Evolutionary conservation across 1,140 invertebrate genomes (phyloP), one percentile per base, ranked within the genome.

Genomic region (Halesus radiatus): DNA sequence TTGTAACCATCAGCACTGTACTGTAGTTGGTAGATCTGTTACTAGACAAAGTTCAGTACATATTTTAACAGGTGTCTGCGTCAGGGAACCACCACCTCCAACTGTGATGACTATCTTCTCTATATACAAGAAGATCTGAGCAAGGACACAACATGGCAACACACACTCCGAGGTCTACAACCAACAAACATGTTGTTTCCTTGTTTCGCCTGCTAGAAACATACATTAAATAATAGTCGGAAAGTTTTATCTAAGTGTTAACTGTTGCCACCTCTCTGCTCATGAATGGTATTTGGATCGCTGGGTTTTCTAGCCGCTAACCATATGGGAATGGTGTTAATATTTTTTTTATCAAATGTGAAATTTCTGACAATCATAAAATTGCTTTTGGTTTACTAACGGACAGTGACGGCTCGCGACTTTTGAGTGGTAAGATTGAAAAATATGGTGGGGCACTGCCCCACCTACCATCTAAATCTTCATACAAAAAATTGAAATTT

Each of bases 271-370:
- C 18, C 20, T 56, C 56, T 60, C 18, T 60, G 68, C 77, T 82
- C 81, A 53, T 79, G 81, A 45, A 76, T 79, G 81, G 81, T 76
- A 18, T 79, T 82, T 82, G 81, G 81, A 79, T 82, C 3, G 18
- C 56, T 22, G 56, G 10, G 56, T 45, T 45, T 3, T 60, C 8
- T 2, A 60, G 18, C 18, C 20, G 1, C 23, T 60, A 6, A 6
- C 56, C 8, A 1, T 45, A 45, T 45, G 23, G 20, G 8, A 20
- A 20, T 60, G 18, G 8, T 60, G 56, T 60, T 20, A 22, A 60
- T 13, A 22, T 60, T 18, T 13, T 58, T 16, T 22, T 60, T 23
- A 13, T 23, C 4, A 20, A 60, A n/a, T 23, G 23, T 15, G 13
- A 7, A 60, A 60, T 22, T 60, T 22, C 16, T 18, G 56, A 60